Evolutionary conservation across 2,113 vertebrate genomes (phyloP).

Genomic region (Notarius lentiginosus): DNA sequence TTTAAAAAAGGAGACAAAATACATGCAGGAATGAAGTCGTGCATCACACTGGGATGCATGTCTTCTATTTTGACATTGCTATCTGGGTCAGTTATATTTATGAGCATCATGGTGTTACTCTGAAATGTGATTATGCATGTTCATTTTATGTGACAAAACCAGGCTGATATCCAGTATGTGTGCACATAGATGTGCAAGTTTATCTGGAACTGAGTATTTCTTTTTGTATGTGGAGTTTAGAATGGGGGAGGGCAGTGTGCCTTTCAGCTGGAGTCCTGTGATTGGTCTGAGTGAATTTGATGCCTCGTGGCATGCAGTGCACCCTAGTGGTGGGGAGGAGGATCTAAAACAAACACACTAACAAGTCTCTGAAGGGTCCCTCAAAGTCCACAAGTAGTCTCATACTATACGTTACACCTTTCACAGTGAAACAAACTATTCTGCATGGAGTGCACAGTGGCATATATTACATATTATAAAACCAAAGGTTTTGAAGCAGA

Average conservation of each 20-base stretch:
- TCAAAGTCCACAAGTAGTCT: not conserved
- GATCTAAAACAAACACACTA: constrained; percentile 14
- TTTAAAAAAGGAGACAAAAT: constrained; percentile 46
- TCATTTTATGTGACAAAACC: constrained; percentile 58
- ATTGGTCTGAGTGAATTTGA: constrained; percentile 59
- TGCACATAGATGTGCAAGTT: constrained; percentile 8
- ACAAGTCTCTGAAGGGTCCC: not conserved
- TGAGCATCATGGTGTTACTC: constrained; percentile 59
- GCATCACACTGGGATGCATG: constrained; percentile 43
- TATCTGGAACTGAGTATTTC: constrained; percentile 40
- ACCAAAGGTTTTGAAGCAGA: not conserved
- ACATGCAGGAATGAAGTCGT: constrained; percentile 54
- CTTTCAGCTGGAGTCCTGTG: constrained; percentile 35
- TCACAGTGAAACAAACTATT: not conserved
- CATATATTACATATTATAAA: not conserved
- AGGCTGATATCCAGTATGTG: constrained; percentile 55
- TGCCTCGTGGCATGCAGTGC: constrained; percentile 65
- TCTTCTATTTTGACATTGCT: constrained; percentile 60
- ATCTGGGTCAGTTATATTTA: constrained; percentile 68
- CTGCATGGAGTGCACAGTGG: not conserved
- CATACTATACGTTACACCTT: not conserved
- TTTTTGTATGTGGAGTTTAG: constrained; percentile 53
- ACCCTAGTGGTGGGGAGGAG: constrained; percentile 68
- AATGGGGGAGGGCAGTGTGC: constrained; percentile 44
- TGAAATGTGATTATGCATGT: constrained; percentile 68